These are phyloP conservation scores for Tortricodes alternella DNA, from an alignment of 2,888 invertebrate species.

Conservation along the genomic window DNA sequence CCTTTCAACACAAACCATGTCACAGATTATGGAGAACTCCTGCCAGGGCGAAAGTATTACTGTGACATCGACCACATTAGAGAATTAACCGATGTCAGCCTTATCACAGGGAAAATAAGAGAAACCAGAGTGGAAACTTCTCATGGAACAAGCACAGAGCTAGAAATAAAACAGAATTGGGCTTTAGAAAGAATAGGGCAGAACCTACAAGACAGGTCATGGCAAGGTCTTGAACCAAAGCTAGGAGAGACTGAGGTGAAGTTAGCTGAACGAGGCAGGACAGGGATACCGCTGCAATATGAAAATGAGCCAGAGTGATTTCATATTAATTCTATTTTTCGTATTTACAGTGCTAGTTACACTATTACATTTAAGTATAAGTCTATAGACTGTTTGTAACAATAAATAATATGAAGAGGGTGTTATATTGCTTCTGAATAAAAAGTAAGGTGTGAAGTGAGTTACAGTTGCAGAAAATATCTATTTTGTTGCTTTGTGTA, in stretches of 20 bases:
- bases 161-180: conserved; percentile 76
- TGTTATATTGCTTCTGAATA: not conserved
- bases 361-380: conserved; percentile 11
- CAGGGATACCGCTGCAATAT: conserved; percentile 89
- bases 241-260: conserved; percentile 88
- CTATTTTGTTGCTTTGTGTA: too few relatives aligned
- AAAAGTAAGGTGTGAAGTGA: not conserved
- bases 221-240: conserved; percentile 94
- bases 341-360: conserved; percentile 43
- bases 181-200: conserved; percentile 83
- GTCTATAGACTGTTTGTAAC: not conserved
- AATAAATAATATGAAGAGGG: conserved; percentile 15
- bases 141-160: conserved; percentile 58
- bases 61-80: conserved; percentile 67
- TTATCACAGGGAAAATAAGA: conserved; percentile 88
- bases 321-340: conserved; percentile 40
- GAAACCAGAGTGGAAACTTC: conserved; percentile 62
- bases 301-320: conserved; percentile 79
- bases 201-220: conserved; percentile 86
- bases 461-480: too few relatives aligned
- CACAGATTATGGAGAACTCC: conserved; percentile 88
- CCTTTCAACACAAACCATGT: conserved; percentile 84
- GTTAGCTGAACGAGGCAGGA: conserved; percentile 86
- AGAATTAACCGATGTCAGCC: conserved; percentile 85
- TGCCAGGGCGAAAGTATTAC: conserved; percentile 84